A percentile compares a stretch with the other conserved stretches of the same genome.
phyloP scores from a whole-genome alignment of 2,888 invertebrate genomes.

The Mayetiola destructor region DNA sequence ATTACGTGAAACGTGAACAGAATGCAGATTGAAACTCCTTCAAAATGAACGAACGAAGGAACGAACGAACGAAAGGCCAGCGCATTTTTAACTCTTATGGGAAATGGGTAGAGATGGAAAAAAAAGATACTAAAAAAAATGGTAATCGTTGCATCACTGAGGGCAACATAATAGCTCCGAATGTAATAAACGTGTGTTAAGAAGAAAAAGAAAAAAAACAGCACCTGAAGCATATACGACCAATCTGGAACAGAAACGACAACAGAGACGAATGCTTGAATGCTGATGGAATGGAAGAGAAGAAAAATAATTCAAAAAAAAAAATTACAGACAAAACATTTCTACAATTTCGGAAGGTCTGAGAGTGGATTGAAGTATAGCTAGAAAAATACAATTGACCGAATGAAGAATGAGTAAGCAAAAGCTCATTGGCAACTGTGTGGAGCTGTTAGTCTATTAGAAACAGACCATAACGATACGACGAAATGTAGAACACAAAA shows the following conservation, averaged over 20 bases:
- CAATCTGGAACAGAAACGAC: not conserved
- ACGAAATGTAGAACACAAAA: not conserved
- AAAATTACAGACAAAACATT: not conserved
- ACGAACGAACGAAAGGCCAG: not conserved
- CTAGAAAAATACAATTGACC: slow-evolving; percentile 11
- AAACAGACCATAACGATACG: too few species aligned
- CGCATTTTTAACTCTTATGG: not conserved
- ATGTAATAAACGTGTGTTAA: not conserved
- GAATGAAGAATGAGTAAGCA: slow-evolving; percentile 12
- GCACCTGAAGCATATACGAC: not conserved
- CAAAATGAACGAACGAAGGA: not conserved
- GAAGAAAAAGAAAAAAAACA: not conserved
- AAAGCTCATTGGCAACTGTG: too few species aligned
- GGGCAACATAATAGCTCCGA: not conserved
- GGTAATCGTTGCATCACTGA: slow-evolving; percentile 5
- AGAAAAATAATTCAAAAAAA: slow-evolving; percentile 1
- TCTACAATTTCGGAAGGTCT: not conserved
- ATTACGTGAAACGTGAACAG: slow-evolving; percentile 6
- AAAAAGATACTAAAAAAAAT: not conserved
- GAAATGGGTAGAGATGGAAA: not conserved
- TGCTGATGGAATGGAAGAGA: not conserved
- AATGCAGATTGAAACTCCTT: too few species aligned
- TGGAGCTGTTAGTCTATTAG: too few species aligned
- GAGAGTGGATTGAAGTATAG: not conserved
- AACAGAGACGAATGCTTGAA: not conserved